Evolutionary conservation across 92 coral and sea anemone genomes (phyloP), one percentile per base, ranked within the genome.

Genomic region (Palythoa grandis): DNA sequence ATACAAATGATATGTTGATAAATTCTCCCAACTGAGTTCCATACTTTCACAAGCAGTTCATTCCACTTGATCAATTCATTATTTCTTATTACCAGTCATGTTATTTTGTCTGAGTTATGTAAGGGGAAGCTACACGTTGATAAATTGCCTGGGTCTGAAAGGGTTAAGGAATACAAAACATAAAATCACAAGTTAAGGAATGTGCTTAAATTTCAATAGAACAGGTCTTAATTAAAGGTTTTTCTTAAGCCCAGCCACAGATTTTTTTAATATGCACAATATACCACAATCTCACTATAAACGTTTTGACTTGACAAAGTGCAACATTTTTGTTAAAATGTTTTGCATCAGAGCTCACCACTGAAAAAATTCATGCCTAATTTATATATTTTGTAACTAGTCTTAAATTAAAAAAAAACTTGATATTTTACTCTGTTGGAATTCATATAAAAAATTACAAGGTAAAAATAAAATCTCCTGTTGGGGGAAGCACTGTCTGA

Each of bases 401-500:
- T 61, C 68, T 61, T 61, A 61, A 3, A 56, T 56, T 10, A 60
- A 60, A 61, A 61, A 61, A 61, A 11, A 61, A 3, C 68, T 61
- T 5, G 0, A 61, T 61, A 61, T 61, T 61, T 61, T 61, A 61
- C 68, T 61, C 68, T 61, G 68, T 19, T 61, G 68, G 68, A 61
- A 61, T 61, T 61, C 68, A 61, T 61, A 61, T 61, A n/a, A 61
- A 61, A 61, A 17, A 61, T 61, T 0, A 61, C 68, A 61, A 61
- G 68, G 68, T 61, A 61, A 61, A n/a, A n/a, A n/a, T 78, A 89
- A 74, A 91, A 86, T 66, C 92, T 90, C 76, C 94, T 89, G 69
- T 92, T 92, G 14, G 94, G 94, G 14, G 90, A 78, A 35, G 94
- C 94, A 38, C 92, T 89, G 16, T 91, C 94, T 11, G 92, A 82